phyloP scores from a whole-genome alignment of 2,113 vertebrate species.

The Alces alces region DNA sequence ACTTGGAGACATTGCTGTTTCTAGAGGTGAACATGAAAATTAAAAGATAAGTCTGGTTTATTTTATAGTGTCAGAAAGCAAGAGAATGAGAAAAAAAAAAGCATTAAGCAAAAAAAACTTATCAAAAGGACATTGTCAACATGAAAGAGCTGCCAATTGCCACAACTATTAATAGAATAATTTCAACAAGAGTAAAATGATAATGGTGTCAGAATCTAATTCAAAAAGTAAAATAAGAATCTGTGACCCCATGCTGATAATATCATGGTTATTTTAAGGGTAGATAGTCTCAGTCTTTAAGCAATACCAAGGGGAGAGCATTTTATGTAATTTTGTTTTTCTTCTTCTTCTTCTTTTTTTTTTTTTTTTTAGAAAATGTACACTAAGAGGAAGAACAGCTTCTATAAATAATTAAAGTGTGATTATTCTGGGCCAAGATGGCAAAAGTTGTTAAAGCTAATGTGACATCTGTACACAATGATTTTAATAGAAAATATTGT shows the following conservation, averaged over 20 bases:
- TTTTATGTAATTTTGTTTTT: background rate
- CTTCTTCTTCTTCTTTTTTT: fast-evolving
- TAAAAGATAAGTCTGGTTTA: background rate
- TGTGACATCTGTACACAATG: background rate
- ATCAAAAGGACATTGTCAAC: background rate
- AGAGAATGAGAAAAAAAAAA: background rate
- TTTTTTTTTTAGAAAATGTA: background rate
- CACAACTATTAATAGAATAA: background rate
- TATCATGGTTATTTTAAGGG: background rate
- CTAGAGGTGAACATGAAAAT: background rate
- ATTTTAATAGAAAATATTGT: background rate
- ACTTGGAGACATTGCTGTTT: background rate
- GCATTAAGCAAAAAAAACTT: fast-evolving
- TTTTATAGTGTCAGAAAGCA: background rate
- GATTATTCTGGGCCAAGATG: background rate
- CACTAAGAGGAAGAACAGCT: background rate
- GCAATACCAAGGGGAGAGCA: background rate
- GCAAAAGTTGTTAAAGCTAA: background rate
- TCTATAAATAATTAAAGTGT: background rate
- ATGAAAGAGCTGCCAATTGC: background rate
- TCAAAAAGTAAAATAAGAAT: background rate
- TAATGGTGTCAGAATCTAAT: background rate
- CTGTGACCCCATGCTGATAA: background rate
- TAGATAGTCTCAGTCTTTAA: background rate
- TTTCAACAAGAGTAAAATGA: background rate